Evolutionary conservation across 2,113 vertebrate genomes (phyloP).

Genomic region (Felis chaus): DNA sequence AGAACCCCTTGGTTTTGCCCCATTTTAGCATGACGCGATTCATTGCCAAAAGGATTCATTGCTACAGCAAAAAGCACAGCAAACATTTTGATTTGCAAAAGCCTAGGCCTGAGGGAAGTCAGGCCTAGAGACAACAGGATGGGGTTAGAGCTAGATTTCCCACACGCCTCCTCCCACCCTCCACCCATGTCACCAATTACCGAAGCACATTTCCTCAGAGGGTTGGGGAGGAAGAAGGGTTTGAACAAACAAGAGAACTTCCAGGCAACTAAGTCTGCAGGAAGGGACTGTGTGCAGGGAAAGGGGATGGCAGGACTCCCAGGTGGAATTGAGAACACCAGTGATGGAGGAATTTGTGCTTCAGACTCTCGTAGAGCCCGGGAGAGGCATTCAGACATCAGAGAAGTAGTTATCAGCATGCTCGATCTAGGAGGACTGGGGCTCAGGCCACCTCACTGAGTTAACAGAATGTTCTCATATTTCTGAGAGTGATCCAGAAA

Average conservation of each 20-base stretch:
- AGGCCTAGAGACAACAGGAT: not conserved
- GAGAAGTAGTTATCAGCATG: not conserved
- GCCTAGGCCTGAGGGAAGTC: not conserved
- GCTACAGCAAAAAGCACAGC: not conserved
- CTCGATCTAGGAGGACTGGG: too few species aligned
- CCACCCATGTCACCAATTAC: not conserved
- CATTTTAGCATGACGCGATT: not conserved
- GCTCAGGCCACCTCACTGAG: not conserved
- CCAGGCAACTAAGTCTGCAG: not conserved
- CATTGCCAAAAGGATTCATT: not conserved
- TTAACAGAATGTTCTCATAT: not conserved
- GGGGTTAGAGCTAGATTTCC: not conserved
- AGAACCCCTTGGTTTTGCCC: not conserved
- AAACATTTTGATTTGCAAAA: constrained; percentile 24
- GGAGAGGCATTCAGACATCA: not conserved
- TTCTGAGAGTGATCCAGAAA: not conserved
- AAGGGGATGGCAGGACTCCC: too few species aligned
- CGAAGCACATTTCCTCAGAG: not conserved
- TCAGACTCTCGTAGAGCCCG: rapidly evolving
- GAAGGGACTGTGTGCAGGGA: not conserved
- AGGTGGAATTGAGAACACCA: not conserved
- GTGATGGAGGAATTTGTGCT: not conserved
- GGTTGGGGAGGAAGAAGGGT: not conserved
- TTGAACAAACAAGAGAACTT: not conserved
- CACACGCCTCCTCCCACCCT: not conserved